Evolutionary conservation across 2,113 vertebrate species (phyloP).

Genomic region (Podarcis cretensis): DNA sequence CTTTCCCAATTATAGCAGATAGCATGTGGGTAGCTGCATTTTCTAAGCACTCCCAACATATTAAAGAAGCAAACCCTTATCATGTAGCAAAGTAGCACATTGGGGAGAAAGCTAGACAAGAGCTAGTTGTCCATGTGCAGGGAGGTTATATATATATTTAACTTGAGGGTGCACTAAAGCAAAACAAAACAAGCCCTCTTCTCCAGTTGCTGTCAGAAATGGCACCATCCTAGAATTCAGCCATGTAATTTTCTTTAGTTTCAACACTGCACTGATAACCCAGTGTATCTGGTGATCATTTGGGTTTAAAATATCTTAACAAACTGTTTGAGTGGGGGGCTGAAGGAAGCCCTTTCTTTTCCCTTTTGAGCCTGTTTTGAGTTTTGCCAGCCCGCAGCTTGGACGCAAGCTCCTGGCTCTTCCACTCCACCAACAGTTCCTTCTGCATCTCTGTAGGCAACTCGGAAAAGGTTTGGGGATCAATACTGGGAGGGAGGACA

Average conservation of each 20-base stretch:
- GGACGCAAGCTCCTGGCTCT: slow-evolving; percentile 58
- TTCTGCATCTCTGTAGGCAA: slow-evolving; percentile 83
- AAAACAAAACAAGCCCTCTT: too few relatives aligned
- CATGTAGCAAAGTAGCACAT: neutral
- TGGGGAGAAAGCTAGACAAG: neutral
- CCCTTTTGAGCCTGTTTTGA: slow-evolving; percentile 60
- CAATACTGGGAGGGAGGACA: slow-evolving; percentile 77
- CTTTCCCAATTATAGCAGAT: too few relatives aligned
- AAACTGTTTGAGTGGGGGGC: slow-evolving; percentile 72
- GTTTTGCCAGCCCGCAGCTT: slow-evolving; percentile 63
- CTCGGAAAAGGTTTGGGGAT: slow-evolving; percentile 85
- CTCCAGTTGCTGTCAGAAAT: neutral
- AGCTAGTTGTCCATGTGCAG: neutral
- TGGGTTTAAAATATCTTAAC: slow-evolving; percentile 83
- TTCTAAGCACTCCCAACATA: neutral
- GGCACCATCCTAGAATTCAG: neutral
- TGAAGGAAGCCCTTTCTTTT: slow-evolving; percentile 44
- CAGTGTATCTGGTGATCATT: slow-evolving; percentile 28
- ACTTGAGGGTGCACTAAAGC: too few relatives aligned
- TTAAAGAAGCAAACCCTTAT: neutral
- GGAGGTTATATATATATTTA: too few relatives aligned
- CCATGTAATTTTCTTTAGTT: neutral
- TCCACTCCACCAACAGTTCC: slow-evolving; percentile 86
- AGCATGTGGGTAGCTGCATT: neutral
- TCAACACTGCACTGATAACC: neutral